Base-by-base conservation (phyloP, 2,797 vertebrate species). In the Xerus rutilus region DNA sequence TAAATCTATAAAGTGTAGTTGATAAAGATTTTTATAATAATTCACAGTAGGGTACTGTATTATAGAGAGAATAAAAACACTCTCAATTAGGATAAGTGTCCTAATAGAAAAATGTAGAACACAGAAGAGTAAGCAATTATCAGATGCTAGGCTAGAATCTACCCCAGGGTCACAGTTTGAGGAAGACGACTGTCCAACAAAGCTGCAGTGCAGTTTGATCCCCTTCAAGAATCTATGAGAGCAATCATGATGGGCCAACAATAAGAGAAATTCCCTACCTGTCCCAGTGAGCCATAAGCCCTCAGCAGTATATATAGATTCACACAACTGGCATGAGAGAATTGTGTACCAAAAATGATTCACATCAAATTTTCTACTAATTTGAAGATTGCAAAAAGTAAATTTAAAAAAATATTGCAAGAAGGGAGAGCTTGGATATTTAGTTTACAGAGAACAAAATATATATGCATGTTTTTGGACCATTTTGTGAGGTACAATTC, bases 1-100 rank as follows among this genome's bases (percentile, higher is more conserved):
- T 93, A 90, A 86, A 88, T 20, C n/a, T 84, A 83, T 69, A 88
- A 62, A 90, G 21, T 30, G 7, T 47, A 59, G 52, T 45, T 78
- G 20, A 88, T 73, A 78, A 76, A n/a, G 45, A 70, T 57, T 95
- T 70, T 67, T 39, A 84, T 77, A 93, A 91, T 78, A 93, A 89
- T 59, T 67, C 97, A 81, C 59, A 93, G 84, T 45, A 62, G 62
- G 57, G 8, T 25, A 35, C 23, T 54, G 25, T 21, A 74, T n/a
- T 64, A 83, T 2, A 94, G 20, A 74, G 30, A 94, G 35, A 91
- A 92, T 45, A 49, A 90, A 90, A 73, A 45, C 5, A 9, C 12
- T 91, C 72, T 72, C 76, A 59, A 23, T 49, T 59, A 59, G 17
- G 21, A 86, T 65, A 76, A 88, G 70, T 47, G 3, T 52, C n/a